phyloP scores from a whole-genome alignment of 2,797 vertebrate species.

The Poecilia gillii region DNA sequence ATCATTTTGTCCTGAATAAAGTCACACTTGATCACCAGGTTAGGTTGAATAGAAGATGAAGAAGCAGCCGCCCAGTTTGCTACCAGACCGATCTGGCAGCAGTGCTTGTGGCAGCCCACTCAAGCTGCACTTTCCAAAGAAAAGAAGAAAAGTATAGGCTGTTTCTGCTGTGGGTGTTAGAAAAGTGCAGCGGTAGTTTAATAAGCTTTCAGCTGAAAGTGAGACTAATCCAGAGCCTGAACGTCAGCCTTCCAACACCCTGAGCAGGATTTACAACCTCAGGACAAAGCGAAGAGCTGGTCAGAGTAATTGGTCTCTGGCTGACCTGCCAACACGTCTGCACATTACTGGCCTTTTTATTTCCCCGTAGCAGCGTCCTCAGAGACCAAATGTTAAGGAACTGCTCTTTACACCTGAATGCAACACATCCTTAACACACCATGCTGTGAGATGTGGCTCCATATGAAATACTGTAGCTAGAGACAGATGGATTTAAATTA shows the following conservation, averaged over 20 bases:
- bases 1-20: neutral
- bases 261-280: neutral
- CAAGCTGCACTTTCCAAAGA: neutral
- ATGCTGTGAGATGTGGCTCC: neutral
- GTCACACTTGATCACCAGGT: neutral
- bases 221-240: neutral
- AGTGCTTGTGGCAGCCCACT: neutral
- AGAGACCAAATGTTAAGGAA: neutral
- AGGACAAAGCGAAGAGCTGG: neutral
- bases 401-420: neutral
- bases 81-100: neutral
- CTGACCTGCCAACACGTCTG: neutral
- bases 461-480: neutral
- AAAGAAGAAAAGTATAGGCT: neutral
- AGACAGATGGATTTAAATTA: neutral
- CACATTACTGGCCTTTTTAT: neutral
- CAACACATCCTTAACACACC: neutral
- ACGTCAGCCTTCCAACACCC: neutral
- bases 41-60: neutral
- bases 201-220: neutral
- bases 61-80: neutral
- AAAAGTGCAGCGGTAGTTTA: neutral
- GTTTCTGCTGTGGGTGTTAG: neutral
- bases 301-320: neutral
- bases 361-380: neutral